Conservation (phyloP, 2,888 invertebrate genomes). For the Euphydryas editha region DNA sequence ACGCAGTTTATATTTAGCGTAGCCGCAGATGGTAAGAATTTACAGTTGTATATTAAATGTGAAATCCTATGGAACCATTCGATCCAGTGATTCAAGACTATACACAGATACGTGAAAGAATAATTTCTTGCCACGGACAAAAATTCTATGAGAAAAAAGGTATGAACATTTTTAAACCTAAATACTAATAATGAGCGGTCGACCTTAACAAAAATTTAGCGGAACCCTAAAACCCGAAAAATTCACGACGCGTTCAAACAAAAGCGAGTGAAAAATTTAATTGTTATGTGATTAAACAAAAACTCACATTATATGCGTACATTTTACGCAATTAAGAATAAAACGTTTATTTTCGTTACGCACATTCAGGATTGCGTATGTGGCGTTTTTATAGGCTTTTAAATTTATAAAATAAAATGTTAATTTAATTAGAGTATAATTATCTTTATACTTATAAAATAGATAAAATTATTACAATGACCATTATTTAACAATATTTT, state of each 20-base stretch:
- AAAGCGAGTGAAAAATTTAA: conserved; percentile 45
- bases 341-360: conserved; percentile 20
- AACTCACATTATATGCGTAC: conserved; percentile 23
- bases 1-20: too few species aligned
- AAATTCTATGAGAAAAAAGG: too few species aligned
- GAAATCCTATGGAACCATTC: too few species aligned
- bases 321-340: conserved; percentile 33
- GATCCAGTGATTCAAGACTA: too few species aligned
- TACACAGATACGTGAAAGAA: too few species aligned
- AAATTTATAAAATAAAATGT: background rate
- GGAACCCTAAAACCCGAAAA: background rate
- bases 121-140: too few species aligned
- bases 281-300: conserved; percentile 38
- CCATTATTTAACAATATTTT: too few species aligned
- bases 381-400: conserved; percentile 2
- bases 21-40: too few species aligned
- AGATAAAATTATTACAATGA: too few species aligned
- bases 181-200: background rate
- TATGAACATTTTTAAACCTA: too few species aligned
- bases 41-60: too few species aligned
- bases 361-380: conserved; percentile 15
- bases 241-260: conserved; percentile 44
- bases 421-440: background rate
- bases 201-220: background rate
- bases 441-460: too few species aligned